Conservation (phyloP, 1,140 invertebrate genomes). For the Atopsyche davidsoni region DNA sequence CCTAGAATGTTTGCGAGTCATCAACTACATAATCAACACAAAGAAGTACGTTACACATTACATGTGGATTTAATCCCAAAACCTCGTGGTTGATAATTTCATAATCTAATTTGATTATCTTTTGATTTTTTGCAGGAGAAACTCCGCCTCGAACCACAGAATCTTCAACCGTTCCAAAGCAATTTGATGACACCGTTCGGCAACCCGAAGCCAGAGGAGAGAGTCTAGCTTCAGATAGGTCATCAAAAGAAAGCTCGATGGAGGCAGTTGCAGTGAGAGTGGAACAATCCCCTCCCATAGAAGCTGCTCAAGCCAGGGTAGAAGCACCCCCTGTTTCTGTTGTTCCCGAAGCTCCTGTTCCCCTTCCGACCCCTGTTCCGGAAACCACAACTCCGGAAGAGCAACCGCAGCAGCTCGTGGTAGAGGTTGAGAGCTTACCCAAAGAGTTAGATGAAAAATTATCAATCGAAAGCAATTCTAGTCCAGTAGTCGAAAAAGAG, state of each 20-base stretch:
- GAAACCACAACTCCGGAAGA: too few relatives aligned
- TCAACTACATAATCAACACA: neutral
- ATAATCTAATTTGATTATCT: neutral
- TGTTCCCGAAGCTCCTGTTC: too few relatives aligned
- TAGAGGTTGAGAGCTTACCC: neutral
- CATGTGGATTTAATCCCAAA: neutral
- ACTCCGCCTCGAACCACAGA: constrained; percentile 10
- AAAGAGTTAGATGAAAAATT: neutral
- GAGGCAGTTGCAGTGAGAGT: neutral
- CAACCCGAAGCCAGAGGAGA: constrained; percentile 2
- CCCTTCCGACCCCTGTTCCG: too few relatives aligned
- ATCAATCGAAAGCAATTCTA: neutral
- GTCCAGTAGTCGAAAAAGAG: neutral
- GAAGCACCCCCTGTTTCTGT: too few relatives aligned
- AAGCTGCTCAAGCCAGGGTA: too few relatives aligned
- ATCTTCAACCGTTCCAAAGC: too few relatives aligned
- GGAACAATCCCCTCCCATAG: neutral
- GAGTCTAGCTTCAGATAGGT: neutral
- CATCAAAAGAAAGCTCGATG: constrained; percentile 9
- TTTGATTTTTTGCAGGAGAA: constrained; percentile 6
- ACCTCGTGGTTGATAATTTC: neutral
- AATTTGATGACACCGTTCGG: too few relatives aligned
- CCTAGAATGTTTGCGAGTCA: neutral
- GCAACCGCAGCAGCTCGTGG: too few relatives aligned
- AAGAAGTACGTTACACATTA: neutral